Evolutionary conservation across 2,113 vertebrate species (phyloP).

Genomic region (Bothrops jararaca): DNA sequence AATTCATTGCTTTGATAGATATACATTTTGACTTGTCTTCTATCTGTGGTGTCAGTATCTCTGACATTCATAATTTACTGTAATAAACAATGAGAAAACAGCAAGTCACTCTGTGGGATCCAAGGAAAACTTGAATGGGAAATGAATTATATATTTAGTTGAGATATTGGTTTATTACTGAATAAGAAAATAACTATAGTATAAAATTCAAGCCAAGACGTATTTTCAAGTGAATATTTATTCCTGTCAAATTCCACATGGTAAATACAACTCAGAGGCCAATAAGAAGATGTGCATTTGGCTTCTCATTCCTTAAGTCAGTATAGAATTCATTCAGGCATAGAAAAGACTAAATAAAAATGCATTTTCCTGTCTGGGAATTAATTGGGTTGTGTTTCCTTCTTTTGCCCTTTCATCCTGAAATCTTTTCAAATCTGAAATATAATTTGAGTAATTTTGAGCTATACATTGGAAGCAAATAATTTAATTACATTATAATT

Average conservation of each 20-base stretch:
- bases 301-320: background rate
- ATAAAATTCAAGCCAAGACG: background rate
- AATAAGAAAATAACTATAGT: background rate
- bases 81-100: conserved; percentile 29
- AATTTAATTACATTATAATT: background rate
- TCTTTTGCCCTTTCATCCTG: background rate
- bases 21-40: conserved; percentile 20
- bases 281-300: background rate
- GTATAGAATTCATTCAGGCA: background rate
- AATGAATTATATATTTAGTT: conserved; percentile 24
- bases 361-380: background rate
- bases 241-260: background rate
- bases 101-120: background rate
- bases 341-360: background rate
- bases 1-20: background rate
- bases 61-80: conserved; percentile 31
- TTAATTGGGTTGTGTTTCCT: background rate
- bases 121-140: background rate
- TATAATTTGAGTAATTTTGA: rapidly evolving
- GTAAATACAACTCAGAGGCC: background rate
- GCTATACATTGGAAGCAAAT: rapidly evolving
- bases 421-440: rapidly evolving
- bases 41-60: conserved; percentile 42
- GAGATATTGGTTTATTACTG: background rate
- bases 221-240: background rate